phyloP scores from a whole-genome alignment of 2,888 invertebrate genomes.

The Philereme transversata region DNA sequence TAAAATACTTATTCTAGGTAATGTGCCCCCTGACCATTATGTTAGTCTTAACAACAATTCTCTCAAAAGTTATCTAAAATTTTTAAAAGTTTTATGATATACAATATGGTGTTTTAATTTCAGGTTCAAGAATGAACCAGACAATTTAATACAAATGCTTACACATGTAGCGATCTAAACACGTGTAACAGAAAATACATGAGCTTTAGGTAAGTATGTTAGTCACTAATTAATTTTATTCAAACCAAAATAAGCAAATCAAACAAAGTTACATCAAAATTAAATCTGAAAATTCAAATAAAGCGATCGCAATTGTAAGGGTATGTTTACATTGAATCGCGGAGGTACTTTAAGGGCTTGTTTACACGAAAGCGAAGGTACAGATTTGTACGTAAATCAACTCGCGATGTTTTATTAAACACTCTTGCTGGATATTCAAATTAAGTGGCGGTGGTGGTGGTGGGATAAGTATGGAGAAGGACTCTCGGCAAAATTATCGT shows the following conservation, averaged over 20 bases:
- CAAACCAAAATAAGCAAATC: slow-evolving; percentile 31
- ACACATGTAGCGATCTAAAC: no score
- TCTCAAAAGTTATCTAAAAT: no score
- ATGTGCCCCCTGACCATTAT: no score
- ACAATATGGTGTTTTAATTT: no score
- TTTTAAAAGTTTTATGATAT: no score
- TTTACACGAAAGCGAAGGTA: slow-evolving; percentile 79
- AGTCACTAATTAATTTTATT: slow-evolving; percentile 21
- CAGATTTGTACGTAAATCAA: slow-evolving; percentile 82
- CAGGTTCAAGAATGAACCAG: no score
- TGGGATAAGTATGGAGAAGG: slow-evolving; percentile 49
- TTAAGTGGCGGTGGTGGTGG: slow-evolving; percentile 75
- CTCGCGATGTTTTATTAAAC: slow-evolving; percentile 81
- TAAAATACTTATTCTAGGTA: no score
- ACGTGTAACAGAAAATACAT: no score
- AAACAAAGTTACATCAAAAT: slow-evolving; percentile 46
- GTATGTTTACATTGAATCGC: slow-evolving; percentile 43
- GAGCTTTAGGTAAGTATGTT: neutral
- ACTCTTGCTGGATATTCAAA: slow-evolving; percentile 80
- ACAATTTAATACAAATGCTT: no score
- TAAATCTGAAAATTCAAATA: slow-evolving; percentile 59
- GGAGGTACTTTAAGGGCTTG: slow-evolving; percentile 63
- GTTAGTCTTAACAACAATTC: no score
- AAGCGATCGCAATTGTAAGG: slow-evolving; percentile 42
- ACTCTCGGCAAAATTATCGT: slow-evolving; percentile 26